A percentile compares a stretch with the other conserved stretches of the same genome.
Evolutionary conservation across 2,113 vertebrate species (phyloP).

Genomic region (Gracilinanus agilis): DNA sequence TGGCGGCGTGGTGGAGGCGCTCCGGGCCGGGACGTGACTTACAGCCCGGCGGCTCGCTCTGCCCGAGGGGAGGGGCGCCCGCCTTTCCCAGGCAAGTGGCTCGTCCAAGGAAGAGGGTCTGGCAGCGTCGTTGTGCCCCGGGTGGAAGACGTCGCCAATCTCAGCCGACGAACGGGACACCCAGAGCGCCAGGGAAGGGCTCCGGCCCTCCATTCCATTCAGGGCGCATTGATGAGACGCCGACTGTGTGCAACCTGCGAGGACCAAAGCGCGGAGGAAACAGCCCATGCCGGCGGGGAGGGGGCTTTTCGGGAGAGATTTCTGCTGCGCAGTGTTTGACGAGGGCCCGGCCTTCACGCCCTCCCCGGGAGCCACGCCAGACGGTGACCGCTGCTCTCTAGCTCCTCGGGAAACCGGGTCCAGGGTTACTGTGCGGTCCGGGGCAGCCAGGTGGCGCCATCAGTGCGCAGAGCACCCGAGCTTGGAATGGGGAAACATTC

Average conservation of each 20-base stretch:
- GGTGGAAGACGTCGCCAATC: slow-evolving; percentile 70
- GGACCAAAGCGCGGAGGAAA: neutral
- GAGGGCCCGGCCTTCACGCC: neutral
- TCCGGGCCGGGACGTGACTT: slow-evolving; percentile 85
- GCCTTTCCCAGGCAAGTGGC: slow-evolving; percentile 42
- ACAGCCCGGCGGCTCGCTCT: slow-evolving; percentile 79
- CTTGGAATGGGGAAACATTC: no score
- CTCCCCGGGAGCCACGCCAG: neutral
- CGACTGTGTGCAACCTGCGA: neutral
- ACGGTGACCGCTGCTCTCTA: neutral
- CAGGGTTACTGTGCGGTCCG: neutral
- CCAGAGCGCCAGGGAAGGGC: slow-evolving; percentile 25
- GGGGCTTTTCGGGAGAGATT: neutral
- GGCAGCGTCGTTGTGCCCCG: slow-evolving; percentile 46
- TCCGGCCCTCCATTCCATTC: neutral
- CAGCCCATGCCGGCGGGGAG: neutral
- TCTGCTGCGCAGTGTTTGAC: neutral
- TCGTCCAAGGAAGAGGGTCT: slow-evolving; percentile 53
- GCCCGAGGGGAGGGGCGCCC: slow-evolving; percentile 74
- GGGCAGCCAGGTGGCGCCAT: no score
- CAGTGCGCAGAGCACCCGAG: no score
- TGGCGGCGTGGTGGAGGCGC: slow-evolving; percentile 70
- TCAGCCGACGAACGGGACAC: slow-evolving; percentile 67
- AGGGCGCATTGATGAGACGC: neutral
- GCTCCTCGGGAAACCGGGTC: neutral